Conservation (phyloP, 2,797 vertebrate genomes). For the Silurus aristotelis region DNA sequence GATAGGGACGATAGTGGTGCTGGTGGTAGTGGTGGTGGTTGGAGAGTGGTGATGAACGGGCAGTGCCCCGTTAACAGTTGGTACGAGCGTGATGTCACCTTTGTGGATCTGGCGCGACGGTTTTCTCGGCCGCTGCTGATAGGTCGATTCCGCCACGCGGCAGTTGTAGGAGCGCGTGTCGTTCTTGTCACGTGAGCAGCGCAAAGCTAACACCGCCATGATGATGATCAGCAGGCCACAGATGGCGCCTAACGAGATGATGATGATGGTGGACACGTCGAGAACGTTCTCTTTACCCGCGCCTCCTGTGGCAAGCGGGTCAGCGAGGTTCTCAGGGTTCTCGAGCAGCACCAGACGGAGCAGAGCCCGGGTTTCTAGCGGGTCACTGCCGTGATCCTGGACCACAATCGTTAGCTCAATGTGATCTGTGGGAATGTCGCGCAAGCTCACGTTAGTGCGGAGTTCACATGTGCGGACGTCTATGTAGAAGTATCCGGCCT, state of each 20-base stretch:
- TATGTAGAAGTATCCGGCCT: conserved; percentile 86
- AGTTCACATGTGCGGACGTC: conserved; percentile 90
- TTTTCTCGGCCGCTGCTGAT: conserved; percentile 93
- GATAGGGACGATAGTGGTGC: conserved; percentile 89
- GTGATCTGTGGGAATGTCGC: conserved; percentile 76
- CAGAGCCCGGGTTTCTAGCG: conserved; percentile 85
- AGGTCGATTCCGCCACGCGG: conserved; percentile 90
- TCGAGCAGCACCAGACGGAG: conserved; percentile 81
- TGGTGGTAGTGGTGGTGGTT: conserved; percentile 82
- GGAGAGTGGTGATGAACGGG: conserved; percentile 92
- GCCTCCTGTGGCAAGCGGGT: conserved; percentile 77
- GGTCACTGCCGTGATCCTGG: conserved; percentile 88
- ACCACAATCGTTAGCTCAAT: conserved; percentile 83
- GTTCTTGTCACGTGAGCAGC: conserved; percentile 90
- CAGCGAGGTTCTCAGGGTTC: conserved; percentile 80
- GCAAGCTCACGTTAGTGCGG: conserved; percentile 86
- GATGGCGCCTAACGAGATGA: conserved; percentile 87
- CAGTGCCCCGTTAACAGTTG: conserved; percentile 90
- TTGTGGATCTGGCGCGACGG: conserved; percentile 96
- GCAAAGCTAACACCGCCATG: conserved; percentile 90
- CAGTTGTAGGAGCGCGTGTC: conserved; percentile 95
- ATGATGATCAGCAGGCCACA: conserved; percentile 86
- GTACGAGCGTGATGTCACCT: conserved; percentile 93
- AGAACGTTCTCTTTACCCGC: conserved; percentile 69
- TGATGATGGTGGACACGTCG: conserved; percentile 88